Percentiles rank a stretch among this genome's conserved stretches.
These are phyloP conservation scores for Telmatherina bonti DNA, from an alignment of 2,797 vertebrate species.

Conservation along the genomic window DNA sequence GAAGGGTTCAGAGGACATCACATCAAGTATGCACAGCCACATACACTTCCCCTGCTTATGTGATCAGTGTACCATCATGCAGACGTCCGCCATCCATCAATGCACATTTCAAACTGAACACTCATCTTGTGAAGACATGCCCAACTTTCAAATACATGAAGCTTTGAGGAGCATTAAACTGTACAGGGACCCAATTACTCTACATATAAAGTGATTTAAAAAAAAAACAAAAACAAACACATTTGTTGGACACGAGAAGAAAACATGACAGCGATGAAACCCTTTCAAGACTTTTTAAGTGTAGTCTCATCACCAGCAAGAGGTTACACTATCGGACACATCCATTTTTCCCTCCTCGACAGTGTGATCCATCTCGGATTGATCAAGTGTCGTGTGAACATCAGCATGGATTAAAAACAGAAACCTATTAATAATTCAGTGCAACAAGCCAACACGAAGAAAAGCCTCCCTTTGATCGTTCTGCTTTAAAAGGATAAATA, in stretches of 20 bases:
- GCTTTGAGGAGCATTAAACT: slow-evolving; percentile 15
- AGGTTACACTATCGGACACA: slow-evolving; percentile 64
- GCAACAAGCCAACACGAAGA: slow-evolving; percentile 43
- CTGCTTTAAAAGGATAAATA: slow-evolving; percentile 48
- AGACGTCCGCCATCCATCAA: slow-evolving; percentile 41
- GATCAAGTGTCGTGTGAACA: slow-evolving; percentile 47
- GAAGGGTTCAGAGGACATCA: slow-evolving; percentile 9
- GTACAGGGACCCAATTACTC: slow-evolving; percentile 23
- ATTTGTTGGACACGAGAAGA: slow-evolving; percentile 35
- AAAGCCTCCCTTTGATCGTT: slow-evolving; percentile 34
- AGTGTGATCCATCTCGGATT: slow-evolving; percentile 63
- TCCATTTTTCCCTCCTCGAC: slow-evolving; percentile 50
- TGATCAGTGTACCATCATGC: slow-evolving; percentile 23
- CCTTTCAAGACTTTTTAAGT: slow-evolving; percentile 35
- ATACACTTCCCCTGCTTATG: slow-evolving; percentile 9
- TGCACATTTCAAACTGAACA: slow-evolving; percentile 32
- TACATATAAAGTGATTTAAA: slow-evolving; percentile 53
- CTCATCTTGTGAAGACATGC: slow-evolving; percentile 23
- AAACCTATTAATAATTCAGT: slow-evolving; percentile 72
- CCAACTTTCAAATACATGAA: slow-evolving; percentile 36
- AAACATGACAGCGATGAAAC: slow-evolving; percentile 52
- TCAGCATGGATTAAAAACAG: slow-evolving; percentile 66
- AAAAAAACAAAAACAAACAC: slow-evolving; percentile 18
- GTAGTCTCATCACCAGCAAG: slow-evolving; percentile 29
- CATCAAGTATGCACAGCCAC: slow-evolving; percentile 32